Base-by-base conservation (phyloP, 2,797 vertebrate species). In the Loriculus beryllinus region DNA sequence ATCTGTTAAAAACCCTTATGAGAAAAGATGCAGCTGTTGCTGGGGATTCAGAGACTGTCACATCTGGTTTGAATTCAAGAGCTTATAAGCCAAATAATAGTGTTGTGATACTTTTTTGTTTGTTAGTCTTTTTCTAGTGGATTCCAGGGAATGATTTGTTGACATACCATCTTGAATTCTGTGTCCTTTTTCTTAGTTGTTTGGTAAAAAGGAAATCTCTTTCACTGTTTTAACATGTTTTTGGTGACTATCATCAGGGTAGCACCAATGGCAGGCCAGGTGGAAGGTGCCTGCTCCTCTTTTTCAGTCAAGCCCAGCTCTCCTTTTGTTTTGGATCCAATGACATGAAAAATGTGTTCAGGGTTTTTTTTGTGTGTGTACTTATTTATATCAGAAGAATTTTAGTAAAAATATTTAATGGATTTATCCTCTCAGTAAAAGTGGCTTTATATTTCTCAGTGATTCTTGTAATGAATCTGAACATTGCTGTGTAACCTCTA, bases 1-100 rank as follows among this genome's bases (percentile, higher is more conserved):
- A 49, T 77, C 78, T 84, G 40, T 86, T 88, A 76, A 76, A 80
- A 94, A 78, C 33, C 78, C 77, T 48, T 57, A 57, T 29, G 74
- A 60, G 75, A 83, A 65, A 81, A 92, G 71, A 74, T 88, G 77
- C n/a, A 33, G 69, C 48, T 91, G 43, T 82, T 88, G 78, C 76
- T 86, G 77, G 4, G 40, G 37, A 29, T 91, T 83, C 43, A 42
- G 68, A 72, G 43, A 23, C 59, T 65, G 29, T 65, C 63, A 12
- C 76, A 89, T 77, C 79, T 94, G 78, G 62, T 94, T 92, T 93
- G 77, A 90, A 90, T 89, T 85, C n/a, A 60, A 79, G 80, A 85
- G 33, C 14, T 94, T 77, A 54, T 20, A 81, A 87, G 29, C 8
- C 47, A 5, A 72, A 37, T 33, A 76, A 33, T 31, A 76, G 23